A percentile compares a stretch with the other conserved stretches of the same genome.
Evolutionary conservation across 2,888 invertebrate species (phyloP).

Genomic region (Punctoribates punctum): DNA sequence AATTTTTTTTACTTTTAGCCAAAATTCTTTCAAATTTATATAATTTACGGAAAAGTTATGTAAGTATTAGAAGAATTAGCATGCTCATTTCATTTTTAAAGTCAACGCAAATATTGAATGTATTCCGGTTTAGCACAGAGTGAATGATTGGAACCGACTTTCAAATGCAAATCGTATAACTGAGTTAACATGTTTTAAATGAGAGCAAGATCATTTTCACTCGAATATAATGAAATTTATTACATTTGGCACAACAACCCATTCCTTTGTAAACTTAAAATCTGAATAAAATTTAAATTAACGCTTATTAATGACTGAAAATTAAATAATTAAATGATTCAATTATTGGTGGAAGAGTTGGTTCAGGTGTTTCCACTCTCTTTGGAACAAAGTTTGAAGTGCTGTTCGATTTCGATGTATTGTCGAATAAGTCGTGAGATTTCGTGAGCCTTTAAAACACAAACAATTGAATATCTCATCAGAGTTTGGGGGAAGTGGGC

Average conservation of each 20-base stretch:
- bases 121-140: too few relatives aligned
- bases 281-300: not conserved
- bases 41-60: too few relatives aligned
- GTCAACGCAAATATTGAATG: too few relatives aligned
- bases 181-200: too few relatives aligned
- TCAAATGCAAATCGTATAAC: too few relatives aligned
- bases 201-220: too few relatives aligned
- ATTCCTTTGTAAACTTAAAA: not conserved
- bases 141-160: too few relatives aligned
- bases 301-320: not conserved
- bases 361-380: not conserved
- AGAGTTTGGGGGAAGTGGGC: too few relatives aligned
- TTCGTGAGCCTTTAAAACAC: slow-evolving; percentile 75
- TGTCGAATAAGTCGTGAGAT: slow-evolving; percentile 92
- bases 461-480: slow-evolving; percentile 11
- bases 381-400: slow-evolving; percentile 32
- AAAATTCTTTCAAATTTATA: too few relatives aligned
- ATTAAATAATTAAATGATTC: not conserved
- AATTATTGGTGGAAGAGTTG: not conserved
- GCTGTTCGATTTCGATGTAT: slow-evolving; percentile 80
- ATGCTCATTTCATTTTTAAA: too few relatives aligned
- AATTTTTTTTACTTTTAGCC: too few relatives aligned
- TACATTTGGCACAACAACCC: slow-evolving; percentile 1
- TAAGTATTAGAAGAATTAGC: too few relatives aligned
- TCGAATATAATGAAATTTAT: not conserved